phyloP scores from a whole-genome alignment of 2,113 vertebrate genomes.

The Petrocephalus microphthalmus region DNA sequence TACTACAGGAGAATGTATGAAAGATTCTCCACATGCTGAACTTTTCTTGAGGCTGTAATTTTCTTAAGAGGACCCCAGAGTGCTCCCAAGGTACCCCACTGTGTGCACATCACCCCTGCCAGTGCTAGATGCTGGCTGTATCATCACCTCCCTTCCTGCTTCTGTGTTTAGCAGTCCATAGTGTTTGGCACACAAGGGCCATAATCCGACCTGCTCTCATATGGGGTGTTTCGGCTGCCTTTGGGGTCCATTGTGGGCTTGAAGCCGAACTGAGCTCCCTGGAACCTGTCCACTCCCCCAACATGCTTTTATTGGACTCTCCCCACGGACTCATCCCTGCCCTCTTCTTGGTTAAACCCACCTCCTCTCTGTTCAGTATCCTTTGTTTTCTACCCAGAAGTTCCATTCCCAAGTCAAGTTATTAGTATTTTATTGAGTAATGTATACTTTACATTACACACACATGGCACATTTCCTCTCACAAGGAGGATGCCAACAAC shows the following conservation, averaged over 20 bases:
- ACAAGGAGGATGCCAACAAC: background rate
- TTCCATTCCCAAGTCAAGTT: background rate
- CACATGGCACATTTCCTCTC: background rate
- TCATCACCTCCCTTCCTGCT: background rate
- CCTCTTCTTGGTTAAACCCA: background rate
- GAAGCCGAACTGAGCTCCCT: background rate
- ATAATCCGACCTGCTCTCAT: background rate
- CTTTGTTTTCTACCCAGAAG: background rate
- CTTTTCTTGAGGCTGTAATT: background rate
- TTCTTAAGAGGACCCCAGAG: background rate
- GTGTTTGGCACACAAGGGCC: background rate
- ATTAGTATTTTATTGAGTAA: background rate
- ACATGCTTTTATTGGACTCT: background rate
- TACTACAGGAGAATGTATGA: background rate
- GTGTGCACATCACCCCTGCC: background rate
- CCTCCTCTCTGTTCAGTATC: background rate
- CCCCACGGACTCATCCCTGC: background rate
- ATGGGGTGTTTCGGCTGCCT: background rate
- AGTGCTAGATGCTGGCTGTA: background rate
- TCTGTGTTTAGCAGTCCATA: background rate
- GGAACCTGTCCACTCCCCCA: background rate
- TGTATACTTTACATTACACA: no score
- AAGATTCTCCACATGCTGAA: background rate
- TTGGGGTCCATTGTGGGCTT: background rate
- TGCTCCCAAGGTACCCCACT: background rate